phyloP scores from a whole-genome alignment of 30 jellyfish, hydroid and myxozoan species.

The Pelagia noctiluca region DNA sequence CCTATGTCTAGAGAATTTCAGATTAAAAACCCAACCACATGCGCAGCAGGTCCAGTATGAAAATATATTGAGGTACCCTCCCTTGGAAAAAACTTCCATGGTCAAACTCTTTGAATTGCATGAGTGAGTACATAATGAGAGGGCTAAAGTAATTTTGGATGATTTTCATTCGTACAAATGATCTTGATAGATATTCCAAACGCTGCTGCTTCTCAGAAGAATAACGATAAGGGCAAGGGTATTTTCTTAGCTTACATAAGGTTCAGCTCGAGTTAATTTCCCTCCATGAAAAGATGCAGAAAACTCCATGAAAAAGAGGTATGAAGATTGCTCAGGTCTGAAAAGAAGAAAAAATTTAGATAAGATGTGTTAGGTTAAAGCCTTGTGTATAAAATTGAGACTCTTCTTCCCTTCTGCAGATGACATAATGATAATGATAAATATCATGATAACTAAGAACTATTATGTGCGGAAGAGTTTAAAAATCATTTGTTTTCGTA shows the following conservation, averaged over 20 bases:
- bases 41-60: too few species aligned
- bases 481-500: too few species aligned
- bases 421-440: too few species aligned
- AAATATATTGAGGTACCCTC: not conserved
- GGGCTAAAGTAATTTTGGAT: not conserved
- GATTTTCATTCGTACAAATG: not conserved
- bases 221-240: too few species aligned
- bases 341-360: not conserved
- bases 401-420: too few species aligned
- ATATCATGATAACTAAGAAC: too few species aligned
- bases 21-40: too few species aligned
- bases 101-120: not conserved
- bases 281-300: constrained; percentile 51
- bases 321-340: constrained; percentile 68
- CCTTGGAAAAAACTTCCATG: not conserved
- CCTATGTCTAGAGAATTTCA: too few species aligned
- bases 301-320: constrained; percentile 59
- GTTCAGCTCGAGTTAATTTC: constrained; percentile 47
- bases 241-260: constrained; percentile 24
- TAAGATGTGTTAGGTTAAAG: too few species aligned
- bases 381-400: too few species aligned
- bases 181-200: not conserved
- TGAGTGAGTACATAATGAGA: not conserved
- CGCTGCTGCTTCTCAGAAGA: not conserved
- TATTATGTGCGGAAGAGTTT: too few species aligned